phyloP scores from a whole-genome alignment of 2,888 invertebrate genomes.

The Bombylius discolor region DNA sequence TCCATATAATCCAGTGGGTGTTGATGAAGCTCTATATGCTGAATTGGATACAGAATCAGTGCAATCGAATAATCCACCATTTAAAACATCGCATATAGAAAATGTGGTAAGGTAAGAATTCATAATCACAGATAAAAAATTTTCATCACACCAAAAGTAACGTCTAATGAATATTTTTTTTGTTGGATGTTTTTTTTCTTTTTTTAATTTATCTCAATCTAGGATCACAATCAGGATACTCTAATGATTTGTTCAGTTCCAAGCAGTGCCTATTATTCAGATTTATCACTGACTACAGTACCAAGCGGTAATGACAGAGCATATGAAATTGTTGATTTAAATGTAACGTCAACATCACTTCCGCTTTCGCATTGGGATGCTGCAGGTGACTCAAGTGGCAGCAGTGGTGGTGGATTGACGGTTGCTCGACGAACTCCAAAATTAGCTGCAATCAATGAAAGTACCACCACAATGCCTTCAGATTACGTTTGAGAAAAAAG shows the following conservation, averaged over 20 bases:
- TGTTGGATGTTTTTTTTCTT: no score
- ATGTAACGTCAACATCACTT: slow-evolving; percentile 38
- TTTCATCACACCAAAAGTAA: no score
- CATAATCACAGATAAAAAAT: no score
- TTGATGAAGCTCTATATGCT: slow-evolving; percentile 54
- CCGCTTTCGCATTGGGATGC: slow-evolving; percentile 31
- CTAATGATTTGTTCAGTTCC: slow-evolving; percentile 48
- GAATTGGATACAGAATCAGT: slow-evolving; percentile 50
- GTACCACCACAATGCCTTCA: slow-evolving; percentile 41
- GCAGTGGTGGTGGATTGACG: slow-evolving; percentile 19
- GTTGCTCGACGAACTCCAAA: slow-evolving; percentile 34
- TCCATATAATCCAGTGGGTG: slow-evolving; percentile 42
- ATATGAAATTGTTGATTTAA: slow-evolving; percentile 47
- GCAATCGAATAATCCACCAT: slow-evolving; percentile 44
- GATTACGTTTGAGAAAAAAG: slow-evolving; percentile 40
- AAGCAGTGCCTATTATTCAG: slow-evolving; percentile 64
- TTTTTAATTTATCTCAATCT: slow-evolving; percentile 20
- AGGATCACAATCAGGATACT: slow-evolving; percentile 37
- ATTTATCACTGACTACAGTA: slow-evolving; percentile 45
- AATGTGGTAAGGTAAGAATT: slow-evolving; percentile 34
- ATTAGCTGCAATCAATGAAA: slow-evolving; percentile 46
- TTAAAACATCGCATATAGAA: slow-evolving; percentile 55
- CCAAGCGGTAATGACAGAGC: slow-evolving; percentile 40
- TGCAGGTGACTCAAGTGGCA: slow-evolving; percentile 22
- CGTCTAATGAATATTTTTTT: no score